These are phyloP conservation scores for Cheilosia soror DNA, from an alignment of 2,888 invertebrate genomes.

Conservation along the genomic window DNA sequence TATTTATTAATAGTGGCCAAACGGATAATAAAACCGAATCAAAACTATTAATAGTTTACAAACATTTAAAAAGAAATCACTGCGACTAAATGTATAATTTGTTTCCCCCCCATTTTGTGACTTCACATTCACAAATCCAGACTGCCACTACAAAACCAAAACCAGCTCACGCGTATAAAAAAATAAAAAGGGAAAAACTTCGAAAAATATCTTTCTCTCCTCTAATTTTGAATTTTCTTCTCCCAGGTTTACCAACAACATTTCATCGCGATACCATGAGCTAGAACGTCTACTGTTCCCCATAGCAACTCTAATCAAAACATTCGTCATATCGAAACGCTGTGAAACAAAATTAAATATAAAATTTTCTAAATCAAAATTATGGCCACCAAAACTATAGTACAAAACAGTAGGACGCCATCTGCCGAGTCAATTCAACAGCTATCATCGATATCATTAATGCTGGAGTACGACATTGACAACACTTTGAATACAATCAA, in stretches of 20 bases:
- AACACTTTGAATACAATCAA: constrained; percentile 83
- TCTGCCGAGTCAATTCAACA: constrained; percentile 76
- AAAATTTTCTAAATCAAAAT: constrained; percentile 44
- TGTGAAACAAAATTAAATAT: constrained; percentile 48
- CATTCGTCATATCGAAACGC: constrained; percentile 67
- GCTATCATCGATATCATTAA: constrained; percentile 81
- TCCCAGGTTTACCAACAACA: constrained; percentile 35
- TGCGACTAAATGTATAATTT: background rate
- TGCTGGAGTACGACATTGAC: constrained; percentile 83
- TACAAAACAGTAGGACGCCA: constrained; percentile 66
- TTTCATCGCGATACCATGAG: constrained; percentile 33
- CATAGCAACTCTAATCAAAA: constrained; percentile 66
- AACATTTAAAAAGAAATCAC: background rate
- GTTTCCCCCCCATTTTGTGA: background rate
- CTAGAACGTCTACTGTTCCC: constrained; percentile 6
- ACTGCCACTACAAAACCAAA: constrained; percentile 29
- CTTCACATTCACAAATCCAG: background rate
- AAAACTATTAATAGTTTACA: background rate
- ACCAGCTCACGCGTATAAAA: constrained; percentile 40
- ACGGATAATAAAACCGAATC: constrained; percentile 13
- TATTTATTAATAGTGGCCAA: constrained; percentile 32
- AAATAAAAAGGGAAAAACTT: constrained; percentile 1
- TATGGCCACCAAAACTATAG: constrained; percentile 73
- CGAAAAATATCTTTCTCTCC: background rate
- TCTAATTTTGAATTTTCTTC: constrained; percentile 20